Percentiles rank a stretch among this genome's conserved stretches.
Evolutionary conservation across 2,797 vertebrate species (phyloP).

Genomic region (Alca torda): DNA sequence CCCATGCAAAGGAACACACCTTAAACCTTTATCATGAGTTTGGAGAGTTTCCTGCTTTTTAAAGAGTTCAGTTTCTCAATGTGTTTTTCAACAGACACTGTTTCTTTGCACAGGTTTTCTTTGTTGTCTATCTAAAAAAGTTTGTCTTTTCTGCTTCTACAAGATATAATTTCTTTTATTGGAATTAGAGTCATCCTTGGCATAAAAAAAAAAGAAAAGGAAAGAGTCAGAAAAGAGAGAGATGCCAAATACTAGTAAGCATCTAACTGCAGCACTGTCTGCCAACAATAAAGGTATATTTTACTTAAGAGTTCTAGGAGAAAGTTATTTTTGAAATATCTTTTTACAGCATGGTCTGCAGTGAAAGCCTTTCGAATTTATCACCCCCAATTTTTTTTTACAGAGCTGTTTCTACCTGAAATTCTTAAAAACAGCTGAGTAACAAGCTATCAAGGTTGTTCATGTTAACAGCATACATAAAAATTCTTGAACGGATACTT

Average conservation of each 20-base stretch:
- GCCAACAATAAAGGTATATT: conserved; percentile 10
- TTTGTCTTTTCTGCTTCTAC: not conserved
- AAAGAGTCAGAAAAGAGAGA: not conserved
- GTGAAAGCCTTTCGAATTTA: not conserved
- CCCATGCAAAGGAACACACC: not conserved
- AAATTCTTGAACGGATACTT: not conserved
- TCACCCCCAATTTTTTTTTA: not conserved
- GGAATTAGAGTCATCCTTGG: not conserved
- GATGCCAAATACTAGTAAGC: not conserved
- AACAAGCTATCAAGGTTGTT: conserved; percentile 4
- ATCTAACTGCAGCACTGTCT: not conserved
- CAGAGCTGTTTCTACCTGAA: not conserved
- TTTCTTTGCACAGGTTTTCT: not conserved
- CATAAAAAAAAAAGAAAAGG: not conserved
- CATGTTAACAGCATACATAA: not conserved
- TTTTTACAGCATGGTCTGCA: not conserved
- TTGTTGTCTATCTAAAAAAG: not conserved
- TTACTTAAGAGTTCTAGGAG: not conserved
- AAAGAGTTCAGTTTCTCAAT: not conserved
- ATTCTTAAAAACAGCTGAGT: conserved; percentile 26
- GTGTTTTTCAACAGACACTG: not conserved
- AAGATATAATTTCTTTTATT: not conserved
- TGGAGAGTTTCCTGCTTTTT: not conserved
- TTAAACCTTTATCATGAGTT: not conserved
- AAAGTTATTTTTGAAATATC: conserved; percentile 17